Percentiles rank a stretch among this genome's conserved stretches.
Evolutionary conservation across 1,140 invertebrate genomes (phyloP).

Genomic region (Caenorhabditis briggsae): DNA sequence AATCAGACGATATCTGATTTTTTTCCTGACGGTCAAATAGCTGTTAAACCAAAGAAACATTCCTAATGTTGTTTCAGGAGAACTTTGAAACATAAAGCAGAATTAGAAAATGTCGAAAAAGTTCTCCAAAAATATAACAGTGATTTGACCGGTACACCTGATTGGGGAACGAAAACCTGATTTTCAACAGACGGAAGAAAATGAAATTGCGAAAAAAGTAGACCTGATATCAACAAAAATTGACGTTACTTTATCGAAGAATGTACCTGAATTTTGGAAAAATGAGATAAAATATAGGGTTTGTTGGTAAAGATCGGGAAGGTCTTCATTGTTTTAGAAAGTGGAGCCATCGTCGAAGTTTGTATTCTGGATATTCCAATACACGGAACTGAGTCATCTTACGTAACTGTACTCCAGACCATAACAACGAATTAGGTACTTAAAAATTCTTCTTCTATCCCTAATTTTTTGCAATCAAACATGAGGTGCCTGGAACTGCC

Average conservation of each 20-base stretch:
- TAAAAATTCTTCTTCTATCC: not conserved
- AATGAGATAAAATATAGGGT: not conserved
- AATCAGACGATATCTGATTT: not conserved
- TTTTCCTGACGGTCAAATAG: no score
- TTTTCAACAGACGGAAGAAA: not conserved
- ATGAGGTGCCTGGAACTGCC: conserved; percentile 3
- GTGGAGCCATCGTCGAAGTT: no score
- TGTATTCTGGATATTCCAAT: not conserved
- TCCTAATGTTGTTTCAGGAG: no score
- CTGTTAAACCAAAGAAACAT: no score
- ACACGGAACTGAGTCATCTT: not conserved
- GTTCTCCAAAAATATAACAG: not conserved
- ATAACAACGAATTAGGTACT: conserved; percentile 15
- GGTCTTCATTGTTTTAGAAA: no score
- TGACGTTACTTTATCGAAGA: not conserved
- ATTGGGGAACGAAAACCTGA: conserved; percentile 12
- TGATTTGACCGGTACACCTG: not conserved
- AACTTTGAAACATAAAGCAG: no score
- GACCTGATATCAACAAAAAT: conserved; percentile 26
- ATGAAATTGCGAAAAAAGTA: not conserved
- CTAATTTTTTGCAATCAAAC: not conserved
- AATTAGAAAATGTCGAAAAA: no score
- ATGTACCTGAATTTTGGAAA: not conserved
- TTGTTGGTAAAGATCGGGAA: no score
- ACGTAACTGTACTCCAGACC: not conserved